These are phyloP conservation scores for Microplitis mediator DNA, from an alignment of 1,140 invertebrate genomes.

Conservation along the genomic window DNA sequence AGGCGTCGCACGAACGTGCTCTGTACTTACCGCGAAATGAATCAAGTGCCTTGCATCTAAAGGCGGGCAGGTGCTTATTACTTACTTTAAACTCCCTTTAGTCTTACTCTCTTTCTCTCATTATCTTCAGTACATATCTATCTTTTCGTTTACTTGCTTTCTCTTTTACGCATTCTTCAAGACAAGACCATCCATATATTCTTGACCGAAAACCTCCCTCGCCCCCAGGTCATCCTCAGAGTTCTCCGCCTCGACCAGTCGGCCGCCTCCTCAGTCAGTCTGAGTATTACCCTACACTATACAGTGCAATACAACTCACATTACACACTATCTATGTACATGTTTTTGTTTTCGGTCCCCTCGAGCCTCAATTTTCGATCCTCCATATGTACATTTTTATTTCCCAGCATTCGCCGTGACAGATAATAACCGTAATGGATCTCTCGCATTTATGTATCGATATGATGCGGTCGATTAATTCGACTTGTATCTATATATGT, in stretches of 20 bases:
- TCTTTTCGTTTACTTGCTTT: neutral
- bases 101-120: slow-evolving; percentile 29
- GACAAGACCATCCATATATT: slow-evolving; percentile 42
- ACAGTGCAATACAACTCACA: no score
- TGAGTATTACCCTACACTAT: neutral
- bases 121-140: slow-evolving; percentile 5
- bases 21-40: slow-evolving; percentile 64
- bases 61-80: slow-evolving; percentile 63
- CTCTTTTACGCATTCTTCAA: slow-evolving; percentile 25
- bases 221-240: slow-evolving; percentile 52
- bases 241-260: slow-evolving; percentile 36
- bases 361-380: slow-evolving; percentile 27
- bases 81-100: slow-evolving; percentile 43
- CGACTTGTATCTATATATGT: no score
- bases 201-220: slow-evolving; percentile 51
- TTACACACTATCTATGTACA: neutral
- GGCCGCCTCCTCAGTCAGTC: neutral
- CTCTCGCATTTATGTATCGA: neutral
- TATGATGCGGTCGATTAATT: no score
- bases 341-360: neutral
- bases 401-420: neutral
- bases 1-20: slow-evolving; percentile 52
- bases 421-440: neutral
- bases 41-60: slow-evolving; percentile 57
- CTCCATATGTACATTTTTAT: slow-evolving; percentile 14